Evolutionary conservation across 2,888 invertebrate genomes (phyloP), one percentile per base, ranked within the genome.

Genomic region (Galeopsomyia nigrocyanea): DNA sequence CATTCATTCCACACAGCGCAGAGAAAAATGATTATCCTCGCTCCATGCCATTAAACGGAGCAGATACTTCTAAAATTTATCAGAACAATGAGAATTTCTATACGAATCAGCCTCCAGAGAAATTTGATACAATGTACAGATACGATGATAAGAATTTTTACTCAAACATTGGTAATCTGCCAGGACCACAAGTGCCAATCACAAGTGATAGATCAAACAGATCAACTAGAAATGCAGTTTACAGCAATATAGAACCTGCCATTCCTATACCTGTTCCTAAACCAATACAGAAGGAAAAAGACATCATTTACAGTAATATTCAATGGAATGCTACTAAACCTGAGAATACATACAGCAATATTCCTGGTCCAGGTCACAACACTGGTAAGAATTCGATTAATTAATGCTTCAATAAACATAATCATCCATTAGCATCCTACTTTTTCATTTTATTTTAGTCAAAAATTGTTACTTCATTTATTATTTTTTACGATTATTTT

Each of bases 291-390:
- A 84, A 87, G 56, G 87, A 88, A 68, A 88, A 88, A 67, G 88
- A 88, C 39, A 83, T 89, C 75, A 87, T 89, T 72, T 90, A 89
- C 77, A 89, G 88, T 73, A 90, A 90, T 77, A 87, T 89, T 75
- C 86, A 88, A 47, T 89, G 89, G 84, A 87, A 88, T 60, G 82
- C 86, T 71, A 81, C 86, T 68, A 87, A 82, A 80, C 85, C 81
- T 17, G 88, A 87, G 77, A 84, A 87, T 68, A 88, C 91, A 49
- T 92, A 92, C 80, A 90, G 90, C 75, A 92, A 92, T 82, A 82
- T 91, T 78, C 79, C 82, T 51, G 63, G 82, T 49, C 73, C 68
- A 68, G 72, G 76, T 39, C 83, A 84, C 69, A 78, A 71, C 75
- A 81, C 78, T 72, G 82, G 83, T 84, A 77, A 75, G 71, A 64